These are phyloP conservation scores for Lathamus discolor DNA, from an alignment of 2,113 vertebrate species.

Conservation along the genomic window DNA sequence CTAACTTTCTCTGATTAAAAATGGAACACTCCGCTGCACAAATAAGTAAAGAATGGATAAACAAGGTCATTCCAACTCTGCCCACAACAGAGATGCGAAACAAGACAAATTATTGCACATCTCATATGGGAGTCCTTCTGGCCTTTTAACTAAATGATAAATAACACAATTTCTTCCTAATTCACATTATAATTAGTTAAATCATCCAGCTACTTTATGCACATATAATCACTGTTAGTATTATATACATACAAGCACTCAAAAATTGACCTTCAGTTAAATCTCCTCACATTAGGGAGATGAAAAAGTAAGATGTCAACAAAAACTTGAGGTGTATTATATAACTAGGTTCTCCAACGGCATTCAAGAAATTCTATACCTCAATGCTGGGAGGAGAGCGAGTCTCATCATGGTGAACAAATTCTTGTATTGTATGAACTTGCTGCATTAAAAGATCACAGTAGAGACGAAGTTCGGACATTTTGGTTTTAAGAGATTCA, in stretches of 20 bases:
- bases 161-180: not conserved
- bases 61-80: not conserved
- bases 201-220: not conserved
- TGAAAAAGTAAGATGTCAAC: not conserved
- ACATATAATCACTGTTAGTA: not conserved
- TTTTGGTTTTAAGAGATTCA: slow-evolving; percentile 96
- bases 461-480: slow-evolving; percentile 97
- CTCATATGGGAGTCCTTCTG: not conserved
- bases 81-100: not conserved
- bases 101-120: not conserved
- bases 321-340: not conserved
- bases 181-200: not conserved
- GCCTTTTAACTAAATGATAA: not conserved
- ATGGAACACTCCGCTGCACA: not conserved
- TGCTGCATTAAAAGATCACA: slow-evolving; percentile 93
- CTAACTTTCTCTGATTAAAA: not conserved
- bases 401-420: slow-evolving; percentile 78
- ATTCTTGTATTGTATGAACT: slow-evolving; percentile 88
- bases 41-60: not conserved
- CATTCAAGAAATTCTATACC: slow-evolving; percentile 48
- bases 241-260: not conserved
- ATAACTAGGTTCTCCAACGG: not conserved
- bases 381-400: slow-evolving; percentile 74
- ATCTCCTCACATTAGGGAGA: not conserved
- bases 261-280: not conserved